Evolutionary conservation across 2,888 invertebrate genomes (phyloP).

Genomic region (Amiota communis): DNA sequence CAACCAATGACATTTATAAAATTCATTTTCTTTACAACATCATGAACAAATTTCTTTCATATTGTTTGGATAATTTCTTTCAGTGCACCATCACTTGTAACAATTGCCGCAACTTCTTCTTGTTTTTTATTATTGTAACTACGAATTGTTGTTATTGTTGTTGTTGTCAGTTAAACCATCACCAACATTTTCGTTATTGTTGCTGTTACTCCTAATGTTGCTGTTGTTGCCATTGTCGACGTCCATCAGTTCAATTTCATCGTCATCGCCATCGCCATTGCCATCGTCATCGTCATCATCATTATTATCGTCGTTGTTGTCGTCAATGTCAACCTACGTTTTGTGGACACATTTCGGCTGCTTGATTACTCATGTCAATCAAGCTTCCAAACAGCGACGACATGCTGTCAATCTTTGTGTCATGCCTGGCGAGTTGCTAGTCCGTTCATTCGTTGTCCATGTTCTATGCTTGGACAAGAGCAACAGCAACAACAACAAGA

Average conservation of each 20-base stretch:
- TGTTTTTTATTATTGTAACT: background rate
- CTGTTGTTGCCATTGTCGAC: conserved; percentile 17
- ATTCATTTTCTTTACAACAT: too few species aligned
- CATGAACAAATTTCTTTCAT: too few species aligned
- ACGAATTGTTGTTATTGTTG: background rate
- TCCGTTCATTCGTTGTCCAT: conserved; percentile 2
- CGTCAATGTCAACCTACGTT: conserved; percentile 67
- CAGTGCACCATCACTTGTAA: conserved; percentile 24
- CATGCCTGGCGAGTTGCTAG: conserved; percentile 52
- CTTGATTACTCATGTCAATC: conserved; percentile 73
- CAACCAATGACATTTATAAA: too few species aligned
- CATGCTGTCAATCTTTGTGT: conserved; percentile 73
- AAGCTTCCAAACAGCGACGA: conserved; percentile 70
- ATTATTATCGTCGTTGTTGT: conserved; percentile 48
- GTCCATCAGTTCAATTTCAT: background rate
- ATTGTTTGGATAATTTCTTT: background rate
- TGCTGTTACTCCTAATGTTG: background rate
- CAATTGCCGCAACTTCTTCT: conserved; percentile 23
- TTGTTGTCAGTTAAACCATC: conserved; percentile 14
- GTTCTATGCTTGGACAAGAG: background rate
- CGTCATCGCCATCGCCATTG: conserved; percentile 21
- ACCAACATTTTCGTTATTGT: conserved; percentile 9
- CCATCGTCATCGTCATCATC: conserved; percentile 26
- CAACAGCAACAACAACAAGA: background rate
- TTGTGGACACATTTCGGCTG: conserved; percentile 70